A percentile compares a stretch with the other conserved stretches of the same genome.
Conservation (phyloP, 2,113 vertebrate genomes). For the Sander lucioperca region DNA sequence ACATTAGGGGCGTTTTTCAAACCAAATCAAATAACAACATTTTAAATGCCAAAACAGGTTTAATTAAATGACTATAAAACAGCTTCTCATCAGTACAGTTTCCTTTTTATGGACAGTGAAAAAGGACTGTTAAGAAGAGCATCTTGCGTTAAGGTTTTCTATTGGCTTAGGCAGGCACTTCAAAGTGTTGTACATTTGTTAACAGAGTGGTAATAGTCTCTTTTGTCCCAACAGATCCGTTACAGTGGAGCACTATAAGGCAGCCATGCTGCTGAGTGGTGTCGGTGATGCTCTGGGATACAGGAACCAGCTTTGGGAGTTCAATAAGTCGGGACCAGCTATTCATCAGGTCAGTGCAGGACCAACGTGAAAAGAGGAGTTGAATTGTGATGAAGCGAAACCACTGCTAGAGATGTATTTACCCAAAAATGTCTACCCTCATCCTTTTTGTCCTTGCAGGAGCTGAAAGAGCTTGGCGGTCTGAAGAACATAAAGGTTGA, state of each 20-base stretch:
- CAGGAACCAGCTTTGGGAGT: conserved; percentile 87
- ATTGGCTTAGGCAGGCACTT: background rate
- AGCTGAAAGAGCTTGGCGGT: conserved; percentile 85
- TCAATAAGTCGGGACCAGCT: conserved; percentile 84
- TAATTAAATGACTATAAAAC: too few species aligned
- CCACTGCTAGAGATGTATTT: background rate
- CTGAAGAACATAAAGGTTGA: conserved; percentile 79
- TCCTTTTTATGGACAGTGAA: background rate
- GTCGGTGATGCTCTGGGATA: conserved; percentile 88
- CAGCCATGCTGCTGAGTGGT: conserved; percentile 88
- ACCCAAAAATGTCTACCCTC: background rate
- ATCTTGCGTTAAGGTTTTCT: background rate
- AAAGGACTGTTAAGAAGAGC: background rate
- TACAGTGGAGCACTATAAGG: conserved; percentile 80
- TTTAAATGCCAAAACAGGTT: too few species aligned
- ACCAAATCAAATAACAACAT: too few species aligned
- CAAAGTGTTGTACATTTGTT: background rate
- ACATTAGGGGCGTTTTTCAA: too few species aligned
- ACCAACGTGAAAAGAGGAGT: background rate
- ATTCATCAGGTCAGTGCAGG: conserved; percentile 82
- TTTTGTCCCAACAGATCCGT: conserved; percentile 37
- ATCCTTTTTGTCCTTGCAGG: conserved; percentile 63
- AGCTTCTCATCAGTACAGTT: too few species aligned
- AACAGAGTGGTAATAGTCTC: background rate
- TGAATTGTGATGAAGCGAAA: background rate